Evolutionary conservation across 2,888 invertebrate species (phyloP), one percentile per base, ranked within the genome.

Genomic region (Ochropacha duplaris): DNA sequence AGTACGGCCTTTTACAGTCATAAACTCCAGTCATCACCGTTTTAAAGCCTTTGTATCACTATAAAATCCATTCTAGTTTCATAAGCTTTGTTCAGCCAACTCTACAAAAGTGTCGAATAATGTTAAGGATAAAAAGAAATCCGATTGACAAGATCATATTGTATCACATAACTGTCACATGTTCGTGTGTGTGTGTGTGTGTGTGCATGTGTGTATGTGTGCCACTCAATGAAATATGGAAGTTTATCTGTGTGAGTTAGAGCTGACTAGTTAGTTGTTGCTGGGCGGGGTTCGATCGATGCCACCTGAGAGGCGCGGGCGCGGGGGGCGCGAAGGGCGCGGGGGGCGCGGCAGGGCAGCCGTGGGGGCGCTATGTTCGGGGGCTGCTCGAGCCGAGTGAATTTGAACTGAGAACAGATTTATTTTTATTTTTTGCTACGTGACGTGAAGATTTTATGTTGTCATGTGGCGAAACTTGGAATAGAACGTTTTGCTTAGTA

Each of bases 351-450:
- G 4, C 50, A 22, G 49, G 49, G 55, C n/a, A 22, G 59, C 56
- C 50, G 49, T 26, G 61, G 59, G 57, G 26, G 36, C 36, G 36
- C 36, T 5, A 4, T n/a, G 6, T n/a, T 4, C 19, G 31, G 54
- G 50, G 55, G 31, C 16, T 44, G 16, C 19, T 44, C 44, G 44
- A 44, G 44, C 44, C 44, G 16, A 16, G 55, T 66, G 57, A 59
- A 63, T 62, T 16, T 44, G 19, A 16, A 58, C 60, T 54, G 62
- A 49, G 50, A 63, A 64, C 58, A 70, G 65, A 72, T 71, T 68
- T 72, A 72, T 70, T 78, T 79, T 74, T 76, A 76, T 77, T 73
- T 77, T 71, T 72, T 71, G 68, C 57, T 64, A 69, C 67, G 71
- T 70, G 68, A 67, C 44, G 16, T 39, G 44, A 56, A 61, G 56